Conservation (phyloP, 2,113 vertebrate genomes). For the Mungos mungo region DNA sequence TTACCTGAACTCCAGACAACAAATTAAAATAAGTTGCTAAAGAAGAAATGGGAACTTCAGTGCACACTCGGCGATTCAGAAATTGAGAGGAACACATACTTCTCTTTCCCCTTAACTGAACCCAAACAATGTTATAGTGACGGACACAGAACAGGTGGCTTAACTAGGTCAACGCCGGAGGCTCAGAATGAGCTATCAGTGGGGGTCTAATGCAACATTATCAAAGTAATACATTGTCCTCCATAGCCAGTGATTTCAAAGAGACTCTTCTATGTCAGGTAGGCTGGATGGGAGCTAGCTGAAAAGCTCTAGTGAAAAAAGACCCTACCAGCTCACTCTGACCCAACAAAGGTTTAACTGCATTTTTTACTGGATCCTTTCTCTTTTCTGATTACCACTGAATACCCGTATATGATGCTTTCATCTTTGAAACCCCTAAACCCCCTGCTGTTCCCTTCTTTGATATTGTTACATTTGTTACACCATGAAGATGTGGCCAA, state of each 20-base stretch:
- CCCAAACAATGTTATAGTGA: neutral
- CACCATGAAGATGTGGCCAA: neutral
- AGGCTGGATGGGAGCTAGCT: neutral
- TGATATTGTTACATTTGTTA: neutral
- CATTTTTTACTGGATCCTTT: neutral
- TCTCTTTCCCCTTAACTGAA: neutral
- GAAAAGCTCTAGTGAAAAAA: neutral
- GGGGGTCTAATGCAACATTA: neutral
- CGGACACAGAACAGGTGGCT: neutral
- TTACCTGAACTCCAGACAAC: neutral
- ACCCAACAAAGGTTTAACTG: neutral
- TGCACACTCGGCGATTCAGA: neutral
- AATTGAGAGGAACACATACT: neutral
- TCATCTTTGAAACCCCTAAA: neutral
- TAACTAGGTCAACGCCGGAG: neutral
- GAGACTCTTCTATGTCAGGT: neutral
- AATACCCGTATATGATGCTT: neutral
- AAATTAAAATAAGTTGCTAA: neutral
- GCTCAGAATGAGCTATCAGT: neutral
- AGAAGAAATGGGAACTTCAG: neutral
- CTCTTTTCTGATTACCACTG: neutral
- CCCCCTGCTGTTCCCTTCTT: fast-evolving
- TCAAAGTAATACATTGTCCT: neutral
- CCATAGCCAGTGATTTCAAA: neutral
- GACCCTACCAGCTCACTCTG: neutral